These are phyloP conservation scores for Schizopygopsis pylzovi DNA, from an alignment of 2,797 vertebrate genomes.

Conservation along the genomic window DNA sequence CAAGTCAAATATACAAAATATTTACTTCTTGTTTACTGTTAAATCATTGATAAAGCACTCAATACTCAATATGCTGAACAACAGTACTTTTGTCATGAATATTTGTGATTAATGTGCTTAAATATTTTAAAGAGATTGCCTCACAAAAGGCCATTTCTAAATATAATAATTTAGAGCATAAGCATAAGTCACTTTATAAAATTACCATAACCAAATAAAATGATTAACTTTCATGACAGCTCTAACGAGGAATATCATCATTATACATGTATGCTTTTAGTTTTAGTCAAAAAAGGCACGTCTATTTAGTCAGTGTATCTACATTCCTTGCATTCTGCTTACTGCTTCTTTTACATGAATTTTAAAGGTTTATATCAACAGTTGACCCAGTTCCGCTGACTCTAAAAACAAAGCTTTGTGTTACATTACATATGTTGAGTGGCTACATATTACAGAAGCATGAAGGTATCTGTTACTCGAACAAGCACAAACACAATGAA, in stretches of 20 bases:
- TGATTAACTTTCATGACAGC: neutral
- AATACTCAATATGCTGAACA: neutral
- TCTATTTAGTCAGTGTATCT: neutral
- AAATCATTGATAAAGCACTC: too few relatives aligned
- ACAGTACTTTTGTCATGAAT: neutral
- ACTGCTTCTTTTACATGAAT: neutral
- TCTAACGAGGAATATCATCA: neutral
- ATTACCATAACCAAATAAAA: neutral
- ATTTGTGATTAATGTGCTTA: neutral
- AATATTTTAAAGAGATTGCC: neutral
- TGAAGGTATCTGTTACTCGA: neutral
- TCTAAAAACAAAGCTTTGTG: slow-evolving; percentile 15
- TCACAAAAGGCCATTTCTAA: neutral
- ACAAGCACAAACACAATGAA: neutral
- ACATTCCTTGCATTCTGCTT: neutral
- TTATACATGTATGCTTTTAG: neutral
- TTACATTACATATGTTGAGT: neutral
- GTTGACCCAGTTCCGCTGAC: neutral
- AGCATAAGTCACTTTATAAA: neutral
- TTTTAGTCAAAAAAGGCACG: neutral
- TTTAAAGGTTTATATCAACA: neutral
- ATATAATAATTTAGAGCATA: neutral
- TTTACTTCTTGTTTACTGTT: neutral
- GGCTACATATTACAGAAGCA: neutral
- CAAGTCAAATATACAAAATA: neutral